A percentile compares a stretch with the other conserved stretches of the same genome.
phyloP scores from a whole-genome alignment of 2,113 vertebrate species.

The Morone chrysops region DNA sequence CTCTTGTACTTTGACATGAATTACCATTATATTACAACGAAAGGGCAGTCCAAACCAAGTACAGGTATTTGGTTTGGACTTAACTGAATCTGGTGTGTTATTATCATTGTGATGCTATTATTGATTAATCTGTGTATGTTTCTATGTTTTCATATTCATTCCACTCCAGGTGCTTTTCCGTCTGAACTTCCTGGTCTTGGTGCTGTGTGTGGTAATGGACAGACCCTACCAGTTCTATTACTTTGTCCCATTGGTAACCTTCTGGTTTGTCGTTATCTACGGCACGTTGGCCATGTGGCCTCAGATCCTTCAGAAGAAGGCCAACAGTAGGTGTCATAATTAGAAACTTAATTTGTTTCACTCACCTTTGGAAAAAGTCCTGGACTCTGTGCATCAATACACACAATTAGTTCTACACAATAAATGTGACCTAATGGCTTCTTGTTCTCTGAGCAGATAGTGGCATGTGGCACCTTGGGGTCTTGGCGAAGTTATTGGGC shows the following conservation, averaged over 20 bases:
- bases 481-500: slow-evolving; percentile 89
- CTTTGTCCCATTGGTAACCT: slow-evolving; percentile 96
- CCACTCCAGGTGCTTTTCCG: slow-evolving; percentile 93
- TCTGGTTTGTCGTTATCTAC: slow-evolving; percentile 98
- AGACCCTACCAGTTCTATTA: slow-evolving; percentile 98
- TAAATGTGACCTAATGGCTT: neutral
- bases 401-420: too few species aligned
- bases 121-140: neutral
- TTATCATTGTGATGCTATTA: neutral
- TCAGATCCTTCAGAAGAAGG: slow-evolving; percentile 94
- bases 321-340: slow-evolving; percentile 86
- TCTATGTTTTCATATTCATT: neutral
- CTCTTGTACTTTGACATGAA: neutral
- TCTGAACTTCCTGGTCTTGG: slow-evolving; percentile 96
- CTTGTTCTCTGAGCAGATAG: slow-evolving; percentile 84
- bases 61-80: neutral
- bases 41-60: too few species aligned
- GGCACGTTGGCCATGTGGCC: slow-evolving; percentile 92
- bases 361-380: neutral
- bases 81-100: neutral
- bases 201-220: slow-evolving; percentile 97
- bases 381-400: neutral
- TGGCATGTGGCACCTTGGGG: slow-evolving; percentile 91
- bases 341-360: neutral
- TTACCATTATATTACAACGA: neutral